Base-by-base conservation (phyloP, 2,888 invertebrate species). In the Ophion slaviceki region DNA sequence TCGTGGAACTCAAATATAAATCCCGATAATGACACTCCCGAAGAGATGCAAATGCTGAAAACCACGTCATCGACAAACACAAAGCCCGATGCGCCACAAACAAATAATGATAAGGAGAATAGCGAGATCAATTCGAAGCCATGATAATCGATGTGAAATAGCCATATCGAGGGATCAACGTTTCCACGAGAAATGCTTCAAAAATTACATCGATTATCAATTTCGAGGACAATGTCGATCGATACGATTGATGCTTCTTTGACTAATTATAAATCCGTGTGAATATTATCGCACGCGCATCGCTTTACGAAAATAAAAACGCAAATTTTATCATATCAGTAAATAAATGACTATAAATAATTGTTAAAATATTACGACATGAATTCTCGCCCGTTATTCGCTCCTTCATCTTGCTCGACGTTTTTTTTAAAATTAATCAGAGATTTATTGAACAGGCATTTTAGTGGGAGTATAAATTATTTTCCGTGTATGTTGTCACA, bases 1-100 rank as follows among this genome's bases (percentile, higher is more conserved):
- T 83, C 90, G 3, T 94, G 94, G 94, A 94, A 94, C 81, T 70
- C 57, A 2, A 32, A 45, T 20, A 74, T 11, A 66, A 32, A 70
- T 17, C 32, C 67, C 32, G 36, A 17, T 1, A 40, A 28, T 0
- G 84, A 80, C 2, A 86, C 88, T 24, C 40, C 11, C n/a, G 85
- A 84, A 6, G 86, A 87, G 32, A 82, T 88, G 20, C 24, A 74
- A 28, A 57, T 24, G 0, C 80, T 87, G 1, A 84, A 87, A 45
- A 45, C 72, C 0, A 6, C 72, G 66, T 20, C 79, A 62, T 36
- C 57, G 61, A 64, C 40, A 8, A 64, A 71, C 24, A 40, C 64
- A 45, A 67, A 85, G 28, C 11, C 14, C 36, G 74, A 85, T 2
- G 32, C 53, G 28, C 20, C 59, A 14, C 82, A 62, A 6, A 40